Evolutionary conservation across 2,888 invertebrate species (phyloP).

Genomic region (Orchesellides sinensis): DNA sequence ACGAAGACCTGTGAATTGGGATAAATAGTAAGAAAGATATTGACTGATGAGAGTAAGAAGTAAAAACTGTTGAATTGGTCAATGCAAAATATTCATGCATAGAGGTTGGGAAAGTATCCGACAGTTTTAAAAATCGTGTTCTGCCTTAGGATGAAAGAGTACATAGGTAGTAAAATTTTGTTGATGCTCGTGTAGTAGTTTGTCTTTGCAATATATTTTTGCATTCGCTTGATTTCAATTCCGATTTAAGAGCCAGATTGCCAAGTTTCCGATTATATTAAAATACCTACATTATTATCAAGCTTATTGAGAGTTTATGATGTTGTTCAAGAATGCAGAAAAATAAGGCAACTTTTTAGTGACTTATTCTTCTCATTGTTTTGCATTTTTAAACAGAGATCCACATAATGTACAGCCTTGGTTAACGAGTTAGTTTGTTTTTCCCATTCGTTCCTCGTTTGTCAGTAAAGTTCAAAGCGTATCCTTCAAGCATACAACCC

Average conservation of each 20-base stretch:
- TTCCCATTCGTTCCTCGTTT: no score
- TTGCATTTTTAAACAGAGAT: no score
- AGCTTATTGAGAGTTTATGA: no score
- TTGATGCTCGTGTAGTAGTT: background rate
- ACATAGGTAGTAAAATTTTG: background rate
- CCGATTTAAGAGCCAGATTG: background rate
- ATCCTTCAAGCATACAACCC: background rate
- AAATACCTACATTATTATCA: no score
- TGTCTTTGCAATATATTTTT: background rate
- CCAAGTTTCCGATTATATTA: background rate
- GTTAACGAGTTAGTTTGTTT: no score
- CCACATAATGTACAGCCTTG: no score
- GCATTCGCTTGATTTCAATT: background rate
- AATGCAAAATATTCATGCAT: background rate
- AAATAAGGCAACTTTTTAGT: no score
- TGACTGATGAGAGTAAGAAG: conserved; percentile 2
- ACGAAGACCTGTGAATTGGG: background rate
- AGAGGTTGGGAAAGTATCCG: conserved; percentile 10
- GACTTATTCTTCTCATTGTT: no score
- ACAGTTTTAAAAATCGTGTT: conserved; percentile 43
- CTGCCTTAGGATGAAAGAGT: conserved; percentile 38
- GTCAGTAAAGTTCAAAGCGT: background rate
- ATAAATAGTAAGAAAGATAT: background rate
- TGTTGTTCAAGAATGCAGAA: no score
- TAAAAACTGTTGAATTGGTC: conserved; percentile 8